Evolutionary conservation across 1,140 invertebrate species (phyloP).

Genomic region (Arctopsyche grandis): DNA sequence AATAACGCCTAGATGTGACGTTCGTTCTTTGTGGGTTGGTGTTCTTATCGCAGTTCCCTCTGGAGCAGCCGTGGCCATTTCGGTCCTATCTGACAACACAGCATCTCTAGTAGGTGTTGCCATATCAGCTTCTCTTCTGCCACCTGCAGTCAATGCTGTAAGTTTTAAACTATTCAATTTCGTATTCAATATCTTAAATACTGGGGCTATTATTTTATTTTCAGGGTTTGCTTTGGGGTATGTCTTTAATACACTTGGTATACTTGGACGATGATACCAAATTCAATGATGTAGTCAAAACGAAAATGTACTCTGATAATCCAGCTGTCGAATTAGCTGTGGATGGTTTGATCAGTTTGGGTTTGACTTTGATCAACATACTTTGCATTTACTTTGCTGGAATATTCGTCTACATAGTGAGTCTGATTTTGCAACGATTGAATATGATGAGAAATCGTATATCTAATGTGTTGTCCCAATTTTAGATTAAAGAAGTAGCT

Average conservation of each 20-base stretch:
- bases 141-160: conserved; percentile 81
- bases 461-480: conserved; percentile 32
- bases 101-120: conserved; percentile 83
- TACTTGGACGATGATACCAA: conserved; percentile 60
- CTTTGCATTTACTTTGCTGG: conserved; percentile 76
- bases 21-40: conserved; percentile 74
- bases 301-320: conserved; percentile 66
- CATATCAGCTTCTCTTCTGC: conserved; percentile 81
- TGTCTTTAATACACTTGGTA: conserved; percentile 68
- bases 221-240: conserved; percentile 76
- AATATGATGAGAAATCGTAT: conserved; percentile 15
- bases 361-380: conserved; percentile 78
- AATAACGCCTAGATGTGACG: conserved; percentile 65
- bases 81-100: conserved; percentile 77
- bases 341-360: conserved; percentile 73
- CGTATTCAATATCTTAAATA: conserved; percentile 32
- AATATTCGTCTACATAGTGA: conserved; percentile 75
- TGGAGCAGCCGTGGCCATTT: conserved; percentile 80
- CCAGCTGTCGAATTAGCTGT: conserved; percentile 69
- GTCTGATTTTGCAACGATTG: conserved; percentile 14
- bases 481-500: conserved; percentile 79
- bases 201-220: conserved; percentile 52
- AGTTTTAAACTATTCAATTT: conserved; percentile 54
- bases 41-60: conserved; percentile 76
- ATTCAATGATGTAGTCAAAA: conserved; percentile 60